A percentile compares a stretch with the other conserved stretches of the same genome.
Evolutionary conservation across 2,113 vertebrate genomes (phyloP).

Genomic region (Hiodon alosoides): DNA sequence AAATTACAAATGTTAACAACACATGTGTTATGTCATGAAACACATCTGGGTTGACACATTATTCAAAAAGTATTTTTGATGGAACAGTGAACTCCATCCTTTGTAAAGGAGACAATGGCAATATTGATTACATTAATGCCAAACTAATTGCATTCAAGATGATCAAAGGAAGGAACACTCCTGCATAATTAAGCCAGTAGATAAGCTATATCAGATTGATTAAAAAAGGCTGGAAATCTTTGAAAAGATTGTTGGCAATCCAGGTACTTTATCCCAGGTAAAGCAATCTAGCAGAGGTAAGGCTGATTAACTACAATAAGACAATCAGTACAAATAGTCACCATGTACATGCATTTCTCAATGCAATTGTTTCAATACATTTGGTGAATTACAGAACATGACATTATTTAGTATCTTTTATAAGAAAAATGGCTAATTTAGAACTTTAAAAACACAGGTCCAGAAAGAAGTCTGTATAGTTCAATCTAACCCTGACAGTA

Average conservation of each 20-base stretch:
- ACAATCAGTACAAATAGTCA: constrained; percentile 41
- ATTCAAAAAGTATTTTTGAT: background rate
- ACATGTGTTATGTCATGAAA: background rate
- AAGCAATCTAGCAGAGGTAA: constrained; percentile 36
- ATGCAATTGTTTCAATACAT: no score
- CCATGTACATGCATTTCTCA: background rate
- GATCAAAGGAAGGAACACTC: constrained; percentile 24
- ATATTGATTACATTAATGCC: constrained; percentile 28
- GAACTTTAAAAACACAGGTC: no score
- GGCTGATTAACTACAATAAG: constrained; percentile 43
- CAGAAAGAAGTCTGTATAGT: no score
- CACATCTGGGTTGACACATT: background rate
- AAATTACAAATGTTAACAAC: background rate
- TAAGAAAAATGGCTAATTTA: no score
- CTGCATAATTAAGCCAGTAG: background rate
- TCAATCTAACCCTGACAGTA: no score
- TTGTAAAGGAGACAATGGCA: constrained; percentile 27
- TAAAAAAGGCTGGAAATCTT: constrained; percentile 30
- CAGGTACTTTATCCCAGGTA: constrained; percentile 40
- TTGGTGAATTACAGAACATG: no score
- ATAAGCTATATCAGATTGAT: constrained; percentile 30
- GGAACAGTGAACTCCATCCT: background rate
- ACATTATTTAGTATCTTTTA: no score
- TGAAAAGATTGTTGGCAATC: constrained; percentile 15
- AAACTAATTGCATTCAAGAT: constrained; percentile 15